A percentile compares a stretch with the other conserved stretches of the same genome.
These are phyloP conservation scores for Aramus guarauna DNA, from an alignment of 2,113 vertebrate species.

Conservation along the genomic window DNA sequence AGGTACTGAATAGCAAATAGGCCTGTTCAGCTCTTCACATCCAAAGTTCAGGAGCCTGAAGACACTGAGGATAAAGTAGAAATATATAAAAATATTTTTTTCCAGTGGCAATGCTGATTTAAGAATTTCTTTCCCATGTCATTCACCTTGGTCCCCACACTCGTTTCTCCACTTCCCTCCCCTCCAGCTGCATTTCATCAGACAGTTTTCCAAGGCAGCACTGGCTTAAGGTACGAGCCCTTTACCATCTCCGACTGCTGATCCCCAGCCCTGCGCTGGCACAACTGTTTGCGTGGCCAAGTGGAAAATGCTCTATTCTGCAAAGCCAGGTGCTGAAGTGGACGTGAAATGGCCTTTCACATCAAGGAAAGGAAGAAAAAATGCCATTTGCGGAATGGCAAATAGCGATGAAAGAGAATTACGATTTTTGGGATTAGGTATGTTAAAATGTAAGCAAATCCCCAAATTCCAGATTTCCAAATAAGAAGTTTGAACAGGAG, in stretches of 20 bases:
- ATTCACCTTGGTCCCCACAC: background rate
- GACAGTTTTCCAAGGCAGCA: background rate
- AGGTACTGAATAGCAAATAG: background rate
- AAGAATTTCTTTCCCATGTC: background rate
- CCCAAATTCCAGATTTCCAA: background rate
- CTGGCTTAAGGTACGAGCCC: background rate
- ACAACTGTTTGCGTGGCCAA: background rate
- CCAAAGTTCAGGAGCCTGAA: background rate
- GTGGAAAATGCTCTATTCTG: background rate
- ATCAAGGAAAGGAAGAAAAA: background rate
- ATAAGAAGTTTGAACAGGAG: background rate
- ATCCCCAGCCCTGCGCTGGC: background rate
- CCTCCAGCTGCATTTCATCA: background rate
- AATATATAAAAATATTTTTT: background rate
- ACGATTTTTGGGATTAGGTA: fast-evolving
- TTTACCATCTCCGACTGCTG: background rate
- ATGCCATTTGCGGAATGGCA: background rate
- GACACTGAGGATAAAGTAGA: background rate
- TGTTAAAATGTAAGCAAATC: background rate
- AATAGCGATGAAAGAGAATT: background rate
- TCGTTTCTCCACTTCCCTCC: background rate
- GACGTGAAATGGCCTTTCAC: background rate
- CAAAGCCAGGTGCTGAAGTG: background rate
- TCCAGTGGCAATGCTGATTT: background rate
- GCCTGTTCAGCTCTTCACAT: background rate